phyloP scores from a whole-genome alignment of 2,113 vertebrate genomes.

The Leptobrachium leishanense region DNA sequence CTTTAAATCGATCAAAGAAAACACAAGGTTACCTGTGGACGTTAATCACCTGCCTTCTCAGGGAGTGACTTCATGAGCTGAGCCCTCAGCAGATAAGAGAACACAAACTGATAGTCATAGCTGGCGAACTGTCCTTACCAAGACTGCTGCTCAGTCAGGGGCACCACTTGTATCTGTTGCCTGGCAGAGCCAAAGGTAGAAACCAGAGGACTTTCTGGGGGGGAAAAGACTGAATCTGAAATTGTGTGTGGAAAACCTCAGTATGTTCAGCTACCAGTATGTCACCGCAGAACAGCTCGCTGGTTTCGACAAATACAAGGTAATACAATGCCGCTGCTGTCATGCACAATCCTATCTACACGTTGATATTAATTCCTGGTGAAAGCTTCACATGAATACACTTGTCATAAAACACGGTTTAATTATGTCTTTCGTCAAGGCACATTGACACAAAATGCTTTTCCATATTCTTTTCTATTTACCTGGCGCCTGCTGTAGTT shows the following conservation, averaged over 20 bases:
- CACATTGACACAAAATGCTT: background rate
- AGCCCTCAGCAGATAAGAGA: constrained; percentile 40
- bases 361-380: background rate
- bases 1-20: background rate
- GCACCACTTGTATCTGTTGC: constrained; percentile 18
- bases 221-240: background rate
- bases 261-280: constrained; percentile 59
- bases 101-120: background rate
- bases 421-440: background rate
- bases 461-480: background rate
- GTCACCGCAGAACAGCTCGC: constrained; percentile 60
- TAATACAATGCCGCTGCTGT: constrained; percentile 32
- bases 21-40: constrained; percentile 22
- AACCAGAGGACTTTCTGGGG: background rate
- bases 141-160: constrained; percentile 9
- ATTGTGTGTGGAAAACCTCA: background rate
- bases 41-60: constrained; percentile 24
- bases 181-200: background rate
- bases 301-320: constrained; percentile 66
- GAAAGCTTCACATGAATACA: background rate
- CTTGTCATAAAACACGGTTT: background rate
- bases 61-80: constrained; percentile 25
- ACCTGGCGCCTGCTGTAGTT: background rate
- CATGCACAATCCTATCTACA: background rate
- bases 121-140: background rate